These are phyloP conservation scores for Zenarchopterus dispar DNA, from an alignment of 2,797 vertebrate genomes.

Conservation along the genomic window DNA sequence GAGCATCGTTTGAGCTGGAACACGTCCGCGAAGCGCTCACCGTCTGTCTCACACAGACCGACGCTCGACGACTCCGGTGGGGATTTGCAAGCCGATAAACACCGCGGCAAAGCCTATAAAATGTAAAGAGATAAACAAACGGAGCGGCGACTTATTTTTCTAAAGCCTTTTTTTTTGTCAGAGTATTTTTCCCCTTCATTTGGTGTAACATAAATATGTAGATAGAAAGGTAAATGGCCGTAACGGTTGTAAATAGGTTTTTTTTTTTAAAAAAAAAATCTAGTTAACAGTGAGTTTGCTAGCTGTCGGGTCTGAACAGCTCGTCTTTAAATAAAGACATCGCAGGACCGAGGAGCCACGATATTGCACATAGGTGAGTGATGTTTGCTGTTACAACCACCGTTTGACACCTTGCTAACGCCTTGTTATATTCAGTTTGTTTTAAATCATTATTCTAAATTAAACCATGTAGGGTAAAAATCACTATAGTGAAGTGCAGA, in stretches of 20 bases:
- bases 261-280: neutral
- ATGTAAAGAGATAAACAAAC: constrained; percentile 15
- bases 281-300: constrained; percentile 36
- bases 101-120: constrained; percentile 25
- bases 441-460: constrained; percentile 10
- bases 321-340: constrained; percentile 22
- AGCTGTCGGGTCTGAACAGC: constrained; percentile 23
- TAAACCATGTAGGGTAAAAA: constrained; percentile 6
- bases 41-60: constrained; percentile 42
- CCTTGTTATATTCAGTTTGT: constrained; percentile 1
- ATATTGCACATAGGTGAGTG: constrained; percentile 69
- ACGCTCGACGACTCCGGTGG: constrained; percentile 64
- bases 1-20: constrained; percentile 58
- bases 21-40: constrained; percentile 43
- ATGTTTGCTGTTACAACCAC: constrained; percentile 33
- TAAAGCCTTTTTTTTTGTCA: constrained; percentile 15
- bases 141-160: constrained; percentile 12
- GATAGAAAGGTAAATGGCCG: constrained; percentile 24
- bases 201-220: constrained; percentile 39
- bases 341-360: constrained; percentile 43
- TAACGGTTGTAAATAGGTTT: constrained; percentile 49
- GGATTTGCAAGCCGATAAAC: constrained; percentile 62
- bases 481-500: constrained; percentile 38
- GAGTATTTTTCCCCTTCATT: constrained; percentile 33
- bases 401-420: too few relatives aligned